These are phyloP conservation scores for Spermophilus dauricus DNA, from an alignment of 2,113 vertebrate species.

Conservation along the genomic window DNA sequence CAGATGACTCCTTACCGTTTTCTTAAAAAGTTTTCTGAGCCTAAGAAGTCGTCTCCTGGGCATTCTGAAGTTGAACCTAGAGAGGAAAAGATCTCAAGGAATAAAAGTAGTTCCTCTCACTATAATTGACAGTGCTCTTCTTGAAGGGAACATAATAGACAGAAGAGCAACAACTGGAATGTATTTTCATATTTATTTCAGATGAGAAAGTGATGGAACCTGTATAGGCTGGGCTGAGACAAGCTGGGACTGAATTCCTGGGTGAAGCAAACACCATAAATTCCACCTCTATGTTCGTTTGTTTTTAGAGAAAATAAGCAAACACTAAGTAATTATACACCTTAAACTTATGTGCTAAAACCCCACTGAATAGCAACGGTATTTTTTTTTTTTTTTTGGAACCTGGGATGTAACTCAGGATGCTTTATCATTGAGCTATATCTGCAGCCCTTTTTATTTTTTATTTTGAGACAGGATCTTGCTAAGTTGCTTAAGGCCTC, in stretches of 20 bases:
- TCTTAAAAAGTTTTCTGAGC: not conserved
- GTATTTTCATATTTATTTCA: conserved; percentile 44
- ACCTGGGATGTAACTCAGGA: no score
- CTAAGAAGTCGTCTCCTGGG: not conserved
- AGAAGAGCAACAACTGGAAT: conserved; percentile 71
- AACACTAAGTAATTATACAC: not conserved
- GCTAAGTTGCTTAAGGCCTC: no score
- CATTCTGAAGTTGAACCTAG: not conserved
- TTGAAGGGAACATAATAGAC: not conserved
- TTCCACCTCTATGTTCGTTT: conserved; percentile 65
- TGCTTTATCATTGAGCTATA: no score
- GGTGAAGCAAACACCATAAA: conserved; percentile 55
- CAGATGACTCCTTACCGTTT: not conserved
- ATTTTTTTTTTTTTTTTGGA: no score
- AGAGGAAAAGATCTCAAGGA: conserved; percentile 47
- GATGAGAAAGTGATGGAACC: conserved; percentile 66
- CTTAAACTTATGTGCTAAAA: not conserved
- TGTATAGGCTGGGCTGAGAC: not conserved
- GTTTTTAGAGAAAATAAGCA: conserved; percentile 73
- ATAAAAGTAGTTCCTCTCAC: no score
- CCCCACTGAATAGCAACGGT: not conserved
- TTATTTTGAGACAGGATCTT: no score
- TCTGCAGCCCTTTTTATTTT: no score
- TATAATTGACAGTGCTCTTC: no score
- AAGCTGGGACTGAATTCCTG: conserved; percentile 57